Evolutionary conservation across 1,140 invertebrate species (phyloP), one percentile per base, ranked within the genome.

Genomic region (Brachionus asplanchnoidis): DNA sequence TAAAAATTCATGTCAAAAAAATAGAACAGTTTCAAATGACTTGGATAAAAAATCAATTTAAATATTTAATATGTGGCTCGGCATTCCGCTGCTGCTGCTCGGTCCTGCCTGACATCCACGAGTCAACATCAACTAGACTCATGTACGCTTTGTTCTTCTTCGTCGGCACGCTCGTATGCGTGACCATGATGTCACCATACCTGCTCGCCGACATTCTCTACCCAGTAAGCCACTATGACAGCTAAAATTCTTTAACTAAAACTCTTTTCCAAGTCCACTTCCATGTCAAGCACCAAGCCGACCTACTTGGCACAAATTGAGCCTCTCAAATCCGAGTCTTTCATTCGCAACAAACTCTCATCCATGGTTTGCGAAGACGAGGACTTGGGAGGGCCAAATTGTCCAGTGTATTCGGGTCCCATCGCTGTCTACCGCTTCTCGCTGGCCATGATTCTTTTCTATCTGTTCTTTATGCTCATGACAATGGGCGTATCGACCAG

Each of bases 361-460:
- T 56, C 36, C 36, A 50, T 77, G 73, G 26, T 77, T 32, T 85
- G 53, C 11, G 28, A 20, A 17, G 68, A 85, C 44, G 60, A 70
- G 28, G 80, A 73, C 26, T 56, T 85, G 28, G 50, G 56, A 2
- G 66, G 68, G 44, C 46, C 60, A 20, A 85, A 80, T 11, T 78
- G 85, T 68, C 56, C 60, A 92, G 95, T 88, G 98, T 96, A 91
- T 89, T 94, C 97, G 86, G 97, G 97, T 17, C 96, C 95, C 87
- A 89, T 94, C 85, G 93, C 94, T 14, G 94, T 96, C 4, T 95
- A 97, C 88, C 91, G 97, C 87, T 93, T 99, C 86, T 98, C 96
- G 89, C 98, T 99, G 89, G 94, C 95, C 42, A 91, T 97, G 88
- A 93, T 95, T 44, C 92, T 95, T 11, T 99, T 99, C 92, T 99